Conservation (phyloP, 2,113 vertebrate genomes). For the Neopipo cinnamomea region DNA sequence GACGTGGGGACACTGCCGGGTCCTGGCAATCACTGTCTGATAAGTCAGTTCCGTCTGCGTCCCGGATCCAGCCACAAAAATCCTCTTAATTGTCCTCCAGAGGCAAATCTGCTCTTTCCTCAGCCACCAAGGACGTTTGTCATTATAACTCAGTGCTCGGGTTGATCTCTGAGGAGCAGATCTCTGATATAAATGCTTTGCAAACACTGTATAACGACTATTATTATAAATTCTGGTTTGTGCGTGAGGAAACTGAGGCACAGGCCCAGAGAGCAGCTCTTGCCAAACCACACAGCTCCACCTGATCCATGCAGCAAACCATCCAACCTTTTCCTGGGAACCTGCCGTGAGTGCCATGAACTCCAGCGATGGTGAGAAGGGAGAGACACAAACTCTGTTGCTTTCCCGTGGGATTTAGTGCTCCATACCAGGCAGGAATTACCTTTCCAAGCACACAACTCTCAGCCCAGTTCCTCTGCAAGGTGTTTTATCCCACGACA, state of each 20-base stretch:
- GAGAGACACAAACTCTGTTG: background rate
- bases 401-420: background rate
- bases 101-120: background rate
- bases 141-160: fast-evolving
- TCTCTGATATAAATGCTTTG: background rate
- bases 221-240: background rate
- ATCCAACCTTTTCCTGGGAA: background rate
- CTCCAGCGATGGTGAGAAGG: fast-evolving
- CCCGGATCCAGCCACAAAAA: background rate
- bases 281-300: background rate
- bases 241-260: background rate
- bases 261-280: fast-evolving
- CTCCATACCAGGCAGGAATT: background rate
- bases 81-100: background rate
- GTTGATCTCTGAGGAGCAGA: background rate
- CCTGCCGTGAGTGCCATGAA: fast-evolving
- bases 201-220: background rate
- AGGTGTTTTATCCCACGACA: fast-evolving
- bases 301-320: background rate
- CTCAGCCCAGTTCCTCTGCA: background rate
- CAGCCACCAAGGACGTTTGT: background rate
- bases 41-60: background rate
- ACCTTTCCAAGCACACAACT: background rate
- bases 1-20: background rate
- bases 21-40: fast-evolving